A percentile compares a stretch with the other conserved stretches of the same genome.
phyloP scores from a whole-genome alignment of 2,797 vertebrate genomes.

The Odontamblyopus rebecca region DNA sequence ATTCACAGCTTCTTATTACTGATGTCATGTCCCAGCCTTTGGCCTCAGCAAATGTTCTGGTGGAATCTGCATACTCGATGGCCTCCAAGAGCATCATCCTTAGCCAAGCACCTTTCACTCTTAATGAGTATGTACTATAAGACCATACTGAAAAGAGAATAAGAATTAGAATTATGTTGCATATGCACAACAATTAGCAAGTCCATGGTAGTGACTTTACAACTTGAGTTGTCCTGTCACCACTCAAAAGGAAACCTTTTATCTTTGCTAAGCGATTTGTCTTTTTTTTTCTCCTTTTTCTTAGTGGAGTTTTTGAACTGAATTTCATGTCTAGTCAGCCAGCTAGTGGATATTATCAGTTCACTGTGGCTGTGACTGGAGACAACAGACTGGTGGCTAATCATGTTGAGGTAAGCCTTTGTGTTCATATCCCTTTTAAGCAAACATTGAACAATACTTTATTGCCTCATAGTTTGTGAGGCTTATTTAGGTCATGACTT shows the following conservation, averaged over 20 bases:
- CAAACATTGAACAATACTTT: not conserved
- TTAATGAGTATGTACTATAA: constrained; percentile 79
- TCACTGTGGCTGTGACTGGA: constrained; percentile 86
- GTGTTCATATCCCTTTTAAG: not conserved
- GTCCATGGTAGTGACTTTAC: not conserved
- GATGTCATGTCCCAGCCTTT: constrained; percentile 91
- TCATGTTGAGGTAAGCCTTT: constrained; percentile 85
- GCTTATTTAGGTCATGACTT: not conserved
- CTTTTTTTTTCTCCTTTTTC: not conserved
- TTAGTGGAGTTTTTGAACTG: constrained; percentile 89
- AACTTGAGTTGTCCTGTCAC: not conserved
- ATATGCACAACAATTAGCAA: too few species aligned
- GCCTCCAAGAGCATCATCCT: constrained; percentile 86
- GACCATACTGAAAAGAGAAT: not conserved
- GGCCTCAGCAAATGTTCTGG: constrained; percentile 83
- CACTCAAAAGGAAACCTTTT: not conserved
- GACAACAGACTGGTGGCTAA: constrained; percentile 90
- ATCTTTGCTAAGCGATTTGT: not conserved
- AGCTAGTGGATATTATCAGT: constrained; percentile 95
- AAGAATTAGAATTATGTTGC: too few species aligned
- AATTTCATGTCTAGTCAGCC: constrained; percentile 92
- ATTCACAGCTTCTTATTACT: constrained; percentile 88
- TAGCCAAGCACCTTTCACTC: constrained; percentile 83
- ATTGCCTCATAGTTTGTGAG: not conserved
- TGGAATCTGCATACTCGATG: constrained; percentile 85